phyloP scores from a whole-genome alignment of 1,140 invertebrate genomes.

The Euwallacea fornicatus region DNA sequence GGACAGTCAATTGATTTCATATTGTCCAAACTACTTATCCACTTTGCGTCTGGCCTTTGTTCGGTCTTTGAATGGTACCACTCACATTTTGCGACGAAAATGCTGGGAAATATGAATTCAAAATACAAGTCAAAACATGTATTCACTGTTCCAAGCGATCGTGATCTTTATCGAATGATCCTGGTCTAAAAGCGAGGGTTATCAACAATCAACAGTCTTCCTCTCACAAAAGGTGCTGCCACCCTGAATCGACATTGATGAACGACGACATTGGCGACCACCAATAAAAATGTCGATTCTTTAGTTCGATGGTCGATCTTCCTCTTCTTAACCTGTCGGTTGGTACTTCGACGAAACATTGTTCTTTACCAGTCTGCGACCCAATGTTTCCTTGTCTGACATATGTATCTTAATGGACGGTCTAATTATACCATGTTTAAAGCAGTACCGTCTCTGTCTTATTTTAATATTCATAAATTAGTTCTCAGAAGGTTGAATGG shows the following conservation, averaged over 20 bases:
- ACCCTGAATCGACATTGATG: conserved; percentile 38
- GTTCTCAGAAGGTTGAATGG: neutral
- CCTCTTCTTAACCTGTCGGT: conserved; percentile 11
- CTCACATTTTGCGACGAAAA: neutral
- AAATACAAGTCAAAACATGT: neutral
- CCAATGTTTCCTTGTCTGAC: conserved; percentile 12
- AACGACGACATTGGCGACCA: conserved; percentile 27
- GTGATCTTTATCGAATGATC: conserved; percentile 31
- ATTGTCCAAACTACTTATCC: conserved; percentile 27
- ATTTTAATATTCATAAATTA: too few relatives aligned
- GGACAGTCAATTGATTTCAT: conserved; percentile 18
- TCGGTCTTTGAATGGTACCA: too few relatives aligned
- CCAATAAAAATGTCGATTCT: conserved; percentile 38
- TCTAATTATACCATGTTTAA: conserved; percentile 5
- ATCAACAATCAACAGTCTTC: conserved; percentile 34
- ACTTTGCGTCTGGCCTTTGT: conserved; percentile 11
- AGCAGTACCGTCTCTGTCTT: too few relatives aligned
- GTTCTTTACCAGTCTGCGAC: conserved; percentile 19
- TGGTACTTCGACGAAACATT: conserved; percentile 17
- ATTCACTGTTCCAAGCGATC: neutral
- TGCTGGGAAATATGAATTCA: neutral
- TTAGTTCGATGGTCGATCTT: conserved; percentile 17
- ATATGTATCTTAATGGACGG: conserved; percentile 19
- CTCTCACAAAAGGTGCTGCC: conserved; percentile 35
- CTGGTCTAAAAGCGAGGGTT: conserved; percentile 33